Evolutionary conservation across 2,797 vertebrate species (phyloP).

Genomic region (Rachycentron canadum): DNA sequence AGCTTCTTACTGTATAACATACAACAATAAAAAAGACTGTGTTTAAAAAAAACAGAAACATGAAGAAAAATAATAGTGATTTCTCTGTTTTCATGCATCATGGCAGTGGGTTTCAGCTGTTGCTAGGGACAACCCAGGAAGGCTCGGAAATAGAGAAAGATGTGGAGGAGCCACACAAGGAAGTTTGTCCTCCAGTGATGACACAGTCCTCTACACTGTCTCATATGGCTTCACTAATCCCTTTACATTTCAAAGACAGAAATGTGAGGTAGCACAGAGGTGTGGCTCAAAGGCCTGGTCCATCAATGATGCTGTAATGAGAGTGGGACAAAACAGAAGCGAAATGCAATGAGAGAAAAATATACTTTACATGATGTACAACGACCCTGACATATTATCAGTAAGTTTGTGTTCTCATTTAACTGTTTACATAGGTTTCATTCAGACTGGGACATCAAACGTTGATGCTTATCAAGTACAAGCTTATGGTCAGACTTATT

Average conservation of each 20-base stretch:
- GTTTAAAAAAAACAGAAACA: background rate
- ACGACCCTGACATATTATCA: background rate
- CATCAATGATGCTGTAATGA: slow-evolving; percentile 28
- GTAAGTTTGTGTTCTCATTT: background rate
- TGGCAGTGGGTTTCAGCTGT: slow-evolving; percentile 47
- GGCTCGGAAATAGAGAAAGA: slow-evolving; percentile 36
- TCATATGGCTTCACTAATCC: slow-evolving; percentile 65
- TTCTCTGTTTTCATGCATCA: slow-evolving; percentile 27
- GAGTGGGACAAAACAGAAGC: background rate
- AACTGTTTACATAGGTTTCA: background rate
- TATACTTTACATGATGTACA: background rate
- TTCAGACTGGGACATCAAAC: background rate
- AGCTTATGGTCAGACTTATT: background rate
- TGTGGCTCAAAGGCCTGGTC: slow-evolving; percentile 28
- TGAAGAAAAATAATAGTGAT: slow-evolving; percentile 15
- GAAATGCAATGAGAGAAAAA: background rate
- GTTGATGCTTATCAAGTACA: background rate
- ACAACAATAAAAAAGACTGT: slow-evolving; percentile 3
- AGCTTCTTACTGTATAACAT: slow-evolving; percentile 11
- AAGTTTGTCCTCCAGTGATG: slow-evolving; percentile 58
- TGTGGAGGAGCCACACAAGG: slow-evolving; percentile 28
- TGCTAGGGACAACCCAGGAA: slow-evolving; percentile 74
- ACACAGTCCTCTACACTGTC: slow-evolving; percentile 26
- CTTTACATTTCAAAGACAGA: slow-evolving; percentile 31
- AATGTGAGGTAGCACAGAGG: slow-evolving; percentile 27